These are phyloP conservation scores for Heterodera schachtii DNA, from an alignment of 1,140 invertebrate species.

Conservation along the genomic window DNA sequence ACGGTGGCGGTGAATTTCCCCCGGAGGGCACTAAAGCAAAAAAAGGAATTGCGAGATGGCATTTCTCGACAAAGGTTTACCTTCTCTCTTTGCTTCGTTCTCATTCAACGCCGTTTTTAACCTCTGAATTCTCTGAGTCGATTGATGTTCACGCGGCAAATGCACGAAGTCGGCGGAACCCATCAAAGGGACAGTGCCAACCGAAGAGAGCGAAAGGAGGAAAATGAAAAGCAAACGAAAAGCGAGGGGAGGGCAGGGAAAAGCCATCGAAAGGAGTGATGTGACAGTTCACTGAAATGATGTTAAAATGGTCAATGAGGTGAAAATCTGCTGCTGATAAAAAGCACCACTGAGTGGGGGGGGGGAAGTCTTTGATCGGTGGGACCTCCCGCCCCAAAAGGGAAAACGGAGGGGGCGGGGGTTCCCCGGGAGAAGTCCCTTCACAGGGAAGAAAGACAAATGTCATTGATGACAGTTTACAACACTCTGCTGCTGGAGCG, in stretches of 20 bases:
- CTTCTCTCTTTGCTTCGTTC: neutral
- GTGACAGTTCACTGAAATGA: neutral
- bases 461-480: neutral
- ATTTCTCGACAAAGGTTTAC: too few species aligned
- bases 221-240: too few species aligned
- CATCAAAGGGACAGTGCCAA: neutral
- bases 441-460: neutral
- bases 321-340: neutral
- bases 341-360: neutral
- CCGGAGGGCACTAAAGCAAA: neutral
- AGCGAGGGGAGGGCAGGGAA: too few species aligned
- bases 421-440: neutral
- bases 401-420: neutral
- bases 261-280: too few species aligned
- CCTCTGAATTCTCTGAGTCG: neutral
- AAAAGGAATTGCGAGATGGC: too few species aligned
- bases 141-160: neutral
- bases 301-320: neutral
- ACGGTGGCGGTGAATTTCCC: neutral
- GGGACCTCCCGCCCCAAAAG: neutral
- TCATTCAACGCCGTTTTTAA: neutral
- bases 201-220: neutral
- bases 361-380: neutral
- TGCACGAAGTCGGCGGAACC: neutral
- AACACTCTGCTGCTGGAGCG: neutral